phyloP scores from a whole-genome alignment of 1,140 invertebrate genomes.

The Bombus waltoni region DNA sequence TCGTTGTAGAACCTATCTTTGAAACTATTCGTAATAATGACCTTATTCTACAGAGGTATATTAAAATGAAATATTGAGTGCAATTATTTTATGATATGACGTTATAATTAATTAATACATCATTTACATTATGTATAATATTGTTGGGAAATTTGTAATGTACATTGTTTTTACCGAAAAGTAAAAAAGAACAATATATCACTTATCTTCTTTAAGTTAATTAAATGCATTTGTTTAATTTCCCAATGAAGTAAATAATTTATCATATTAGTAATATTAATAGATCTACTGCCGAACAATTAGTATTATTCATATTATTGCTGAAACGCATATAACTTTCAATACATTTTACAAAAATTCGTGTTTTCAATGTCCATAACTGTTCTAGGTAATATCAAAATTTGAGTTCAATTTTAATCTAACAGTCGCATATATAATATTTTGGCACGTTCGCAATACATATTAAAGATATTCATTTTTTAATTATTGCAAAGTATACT shows the following conservation, averaged over 20 bases:
- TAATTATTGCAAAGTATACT: background rate
- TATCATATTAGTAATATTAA: constrained; percentile 24
- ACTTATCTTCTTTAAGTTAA: constrained; percentile 34
- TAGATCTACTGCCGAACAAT: constrained; percentile 1
- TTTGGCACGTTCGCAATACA: constrained; percentile 30
- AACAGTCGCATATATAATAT: background rate
- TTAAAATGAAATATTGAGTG: constrained; percentile 1
- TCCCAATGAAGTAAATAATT: constrained; percentile 1
- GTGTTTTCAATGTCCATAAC: background rate
- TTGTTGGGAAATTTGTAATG: background rate
- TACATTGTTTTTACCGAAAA: background rate
- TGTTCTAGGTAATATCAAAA: background rate
- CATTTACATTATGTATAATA: background rate
- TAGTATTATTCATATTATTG: constrained; percentile 5
- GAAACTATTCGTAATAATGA: background rate
- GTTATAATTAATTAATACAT: background rate
- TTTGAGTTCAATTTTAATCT: background rate
- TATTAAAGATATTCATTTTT: background rate
- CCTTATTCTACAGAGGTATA: background rate
- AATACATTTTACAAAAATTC: background rate
- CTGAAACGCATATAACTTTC: background rate
- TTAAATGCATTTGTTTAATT: constrained; percentile 44
- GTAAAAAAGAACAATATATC: background rate
- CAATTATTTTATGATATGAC: constrained; percentile 20
- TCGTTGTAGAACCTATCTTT: background rate